These are phyloP conservation scores for Cromileptes altivelis DNA, from an alignment of 2,113 vertebrate genomes.

Conservation along the genomic window DNA sequence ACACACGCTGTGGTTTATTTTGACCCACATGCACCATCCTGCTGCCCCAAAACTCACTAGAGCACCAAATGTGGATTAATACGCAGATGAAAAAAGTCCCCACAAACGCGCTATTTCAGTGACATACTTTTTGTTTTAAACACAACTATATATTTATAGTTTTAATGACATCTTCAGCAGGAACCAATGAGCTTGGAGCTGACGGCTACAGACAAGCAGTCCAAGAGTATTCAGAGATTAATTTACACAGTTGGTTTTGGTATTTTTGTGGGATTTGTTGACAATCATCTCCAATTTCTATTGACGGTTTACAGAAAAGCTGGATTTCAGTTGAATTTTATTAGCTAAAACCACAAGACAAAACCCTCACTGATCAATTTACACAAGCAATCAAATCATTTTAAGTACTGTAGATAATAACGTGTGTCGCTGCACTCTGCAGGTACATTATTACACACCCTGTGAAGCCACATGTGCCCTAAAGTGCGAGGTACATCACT, in stretches of 20 bases:
- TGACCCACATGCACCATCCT: too few species aligned
- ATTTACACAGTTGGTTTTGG: neutral
- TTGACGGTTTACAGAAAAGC: neutral
- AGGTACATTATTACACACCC: neutral
- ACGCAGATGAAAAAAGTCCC: neutral
- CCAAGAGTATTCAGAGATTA: neutral
- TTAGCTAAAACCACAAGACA: neutral
- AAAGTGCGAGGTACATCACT: neutral
- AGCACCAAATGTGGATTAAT: neutral
- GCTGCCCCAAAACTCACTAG: neutral
- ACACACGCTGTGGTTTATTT: too few species aligned
- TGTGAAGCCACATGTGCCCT: neutral
- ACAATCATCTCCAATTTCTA: neutral
- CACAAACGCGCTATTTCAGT: neutral
- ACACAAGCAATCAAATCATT: neutral
- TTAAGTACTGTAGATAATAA: neutral
- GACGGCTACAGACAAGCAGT: neutral
- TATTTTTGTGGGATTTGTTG: neutral
- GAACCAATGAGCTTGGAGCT: too few species aligned
- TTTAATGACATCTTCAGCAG: too few species aligned
- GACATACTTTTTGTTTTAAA: too few species aligned
- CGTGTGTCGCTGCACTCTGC: neutral
- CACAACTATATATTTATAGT: too few species aligned
- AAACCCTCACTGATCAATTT: neutral
- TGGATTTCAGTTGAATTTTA: neutral